phyloP scores from a whole-genome alignment of 2,113 vertebrate species.

The Lepisosteus osseus region DNA sequence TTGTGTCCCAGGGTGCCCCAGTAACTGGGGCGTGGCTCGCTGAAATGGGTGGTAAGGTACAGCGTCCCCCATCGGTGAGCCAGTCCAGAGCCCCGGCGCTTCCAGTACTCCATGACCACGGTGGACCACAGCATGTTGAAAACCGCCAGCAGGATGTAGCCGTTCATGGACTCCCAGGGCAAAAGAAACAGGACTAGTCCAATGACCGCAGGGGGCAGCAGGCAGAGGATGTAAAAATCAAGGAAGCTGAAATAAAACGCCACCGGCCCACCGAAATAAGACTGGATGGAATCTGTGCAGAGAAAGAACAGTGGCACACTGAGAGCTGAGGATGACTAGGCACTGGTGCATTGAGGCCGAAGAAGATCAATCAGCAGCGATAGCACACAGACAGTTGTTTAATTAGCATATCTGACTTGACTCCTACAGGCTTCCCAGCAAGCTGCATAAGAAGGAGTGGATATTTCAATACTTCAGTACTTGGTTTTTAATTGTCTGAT shows the following conservation, averaged over 20 bases:
- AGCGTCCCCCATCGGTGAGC: slow-evolving; percentile 70
- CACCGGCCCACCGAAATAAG: slow-evolving; percentile 66
- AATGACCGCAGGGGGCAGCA: slow-evolving; percentile 63
- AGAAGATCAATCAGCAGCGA: background rate
- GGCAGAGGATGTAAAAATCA: slow-evolving; percentile 74
- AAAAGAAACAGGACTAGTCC: slow-evolving; percentile 54
- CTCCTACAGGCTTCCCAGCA: too few species aligned
- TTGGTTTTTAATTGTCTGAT: too few species aligned
- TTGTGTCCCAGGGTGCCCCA: slow-evolving; percentile 60
- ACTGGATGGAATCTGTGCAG: slow-evolving; percentile 61
- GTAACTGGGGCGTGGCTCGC: slow-evolving; percentile 67
- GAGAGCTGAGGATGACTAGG: background rate
- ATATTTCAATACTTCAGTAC: too few species aligned
- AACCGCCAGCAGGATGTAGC: slow-evolving; percentile 65
- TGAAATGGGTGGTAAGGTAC: slow-evolving; percentile 59
- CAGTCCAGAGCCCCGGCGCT: slow-evolving; percentile 59
- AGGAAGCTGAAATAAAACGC: slow-evolving; percentile 77
- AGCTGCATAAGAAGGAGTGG: too few species aligned
- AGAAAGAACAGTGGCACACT: background rate
- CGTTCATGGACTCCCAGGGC: slow-evolving; percentile 46
- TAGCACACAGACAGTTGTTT: background rate
- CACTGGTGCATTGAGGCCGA: background rate
- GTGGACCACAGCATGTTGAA: slow-evolving; percentile 79
- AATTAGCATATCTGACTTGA: too few species aligned
- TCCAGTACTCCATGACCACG: slow-evolving; percentile 72